These are phyloP conservation scores for Hydrophis major DNA, from an alignment of 2,797 vertebrate genomes.

Conservation along the genomic window DNA sequence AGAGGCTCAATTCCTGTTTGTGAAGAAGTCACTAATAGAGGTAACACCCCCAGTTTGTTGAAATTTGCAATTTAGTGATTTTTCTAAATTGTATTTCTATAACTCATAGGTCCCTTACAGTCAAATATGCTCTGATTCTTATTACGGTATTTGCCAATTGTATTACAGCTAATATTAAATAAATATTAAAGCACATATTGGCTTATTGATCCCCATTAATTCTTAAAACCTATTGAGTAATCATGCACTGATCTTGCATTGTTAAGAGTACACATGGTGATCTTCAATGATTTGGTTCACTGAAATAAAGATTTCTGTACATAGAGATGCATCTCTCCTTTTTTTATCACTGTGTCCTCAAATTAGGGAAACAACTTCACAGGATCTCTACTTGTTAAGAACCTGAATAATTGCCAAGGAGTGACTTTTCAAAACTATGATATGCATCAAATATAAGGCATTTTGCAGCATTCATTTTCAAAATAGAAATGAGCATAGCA, in stretches of 20 bases:
- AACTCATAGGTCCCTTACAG: background rate
- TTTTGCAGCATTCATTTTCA: background rate
- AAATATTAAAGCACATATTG: background rate
- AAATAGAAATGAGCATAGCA: background rate
- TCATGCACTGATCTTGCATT: background rate
- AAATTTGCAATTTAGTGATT: background rate
- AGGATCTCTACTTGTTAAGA: background rate
- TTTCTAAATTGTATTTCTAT: background rate
- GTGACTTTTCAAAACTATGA: background rate
- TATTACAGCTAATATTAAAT: background rate
- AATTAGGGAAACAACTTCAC: background rate
- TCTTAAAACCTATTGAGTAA: background rate
- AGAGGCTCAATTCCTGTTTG: background rate
- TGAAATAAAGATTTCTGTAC: background rate
- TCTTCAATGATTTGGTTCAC: background rate
- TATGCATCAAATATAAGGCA: background rate
- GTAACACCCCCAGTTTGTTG: background rate
- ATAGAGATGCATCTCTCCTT: background rate
- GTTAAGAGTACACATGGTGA: background rate
- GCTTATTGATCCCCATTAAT: background rate
- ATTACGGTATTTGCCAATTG: background rate
- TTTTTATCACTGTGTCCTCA: background rate
- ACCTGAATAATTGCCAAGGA: background rate
- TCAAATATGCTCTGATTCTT: background rate
- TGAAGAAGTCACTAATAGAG: background rate